Percentiles rank a stretch among this genome's conserved stretches.
Conservation (phyloP, 2,113 vertebrate genomes). For the Chloebia gouldiae region DNA sequence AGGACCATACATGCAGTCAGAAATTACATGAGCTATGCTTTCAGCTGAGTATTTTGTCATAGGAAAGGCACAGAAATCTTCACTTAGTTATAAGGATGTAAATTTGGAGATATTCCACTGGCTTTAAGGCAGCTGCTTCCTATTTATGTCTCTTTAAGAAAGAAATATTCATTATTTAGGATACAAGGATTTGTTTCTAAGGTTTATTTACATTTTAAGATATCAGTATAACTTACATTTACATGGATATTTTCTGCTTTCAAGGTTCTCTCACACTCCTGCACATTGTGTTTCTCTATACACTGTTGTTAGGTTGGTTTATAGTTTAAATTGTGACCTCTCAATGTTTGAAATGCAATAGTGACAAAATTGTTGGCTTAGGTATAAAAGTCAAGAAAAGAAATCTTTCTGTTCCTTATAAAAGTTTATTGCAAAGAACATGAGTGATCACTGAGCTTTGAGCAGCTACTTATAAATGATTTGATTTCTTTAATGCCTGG, state of each 20-base stretch:
- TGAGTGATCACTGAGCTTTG: constrained; percentile 32
- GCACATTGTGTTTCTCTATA: not conserved
- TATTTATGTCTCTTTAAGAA: not conserved
- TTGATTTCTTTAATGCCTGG: constrained; percentile 19
- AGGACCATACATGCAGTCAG: not conserved
- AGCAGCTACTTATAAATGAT: constrained; percentile 27
- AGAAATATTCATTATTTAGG: not conserved
- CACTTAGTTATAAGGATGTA: not conserved
- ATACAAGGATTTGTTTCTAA: not conserved
- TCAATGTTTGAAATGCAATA: not conserved
- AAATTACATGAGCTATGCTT: constrained; percentile 18
- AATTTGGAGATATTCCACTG: not conserved
- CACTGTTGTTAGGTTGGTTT: not conserved
- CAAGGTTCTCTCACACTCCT: not conserved
- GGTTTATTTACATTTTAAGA: not conserved
- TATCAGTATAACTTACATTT: not conserved
- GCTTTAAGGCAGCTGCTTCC: not conserved
- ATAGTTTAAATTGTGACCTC: not conserved
- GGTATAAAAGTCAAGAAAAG: not conserved
- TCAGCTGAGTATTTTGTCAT: not conserved
- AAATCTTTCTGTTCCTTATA: not conserved
- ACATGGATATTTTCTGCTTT: not conserved
- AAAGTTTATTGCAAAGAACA: constrained; percentile 20
- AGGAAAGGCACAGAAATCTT: not conserved
- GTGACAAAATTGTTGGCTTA: not conserved